Evolutionary conservation across 2,797 vertebrate genomes (phyloP).

Genomic region (Orestias chungarensis): DNA sequence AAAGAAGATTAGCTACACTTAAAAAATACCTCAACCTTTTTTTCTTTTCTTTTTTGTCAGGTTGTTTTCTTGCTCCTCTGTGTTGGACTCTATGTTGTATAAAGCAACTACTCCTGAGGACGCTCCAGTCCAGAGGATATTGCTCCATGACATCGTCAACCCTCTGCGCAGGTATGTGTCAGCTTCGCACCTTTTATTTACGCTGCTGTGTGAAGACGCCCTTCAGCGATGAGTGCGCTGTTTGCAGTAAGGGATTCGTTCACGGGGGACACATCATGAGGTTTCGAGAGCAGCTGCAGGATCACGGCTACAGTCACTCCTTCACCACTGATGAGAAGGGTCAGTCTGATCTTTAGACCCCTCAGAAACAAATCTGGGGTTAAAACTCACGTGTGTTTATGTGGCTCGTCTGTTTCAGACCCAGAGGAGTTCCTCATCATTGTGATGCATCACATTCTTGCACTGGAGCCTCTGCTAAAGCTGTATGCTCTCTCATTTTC

Average conservation of each 20-base stretch:
- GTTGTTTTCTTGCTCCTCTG: conserved; percentile 89
- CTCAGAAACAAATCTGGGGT: not conserved
- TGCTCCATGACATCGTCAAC: conserved; percentile 87
- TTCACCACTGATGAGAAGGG: conserved; percentile 93
- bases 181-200: not conserved
- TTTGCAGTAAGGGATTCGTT: conserved; percentile 85
- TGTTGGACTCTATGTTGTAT: conserved; percentile 89
- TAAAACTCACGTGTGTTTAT: not conserved
- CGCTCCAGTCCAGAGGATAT: conserved; percentile 81
- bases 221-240: not conserved
- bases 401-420: conserved; percentile 74
- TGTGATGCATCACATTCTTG: conserved; percentile 88
- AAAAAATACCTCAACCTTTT: not conserved
- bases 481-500: conserved; percentile 64
- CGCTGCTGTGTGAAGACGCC: not conserved
- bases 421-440: conserved; percentile 92
- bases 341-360: conserved; percentile 38
- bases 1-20: not conserved
- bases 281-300: conserved; percentile 85
- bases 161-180: conserved; percentile 85
- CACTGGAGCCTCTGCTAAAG: conserved; percentile 86
- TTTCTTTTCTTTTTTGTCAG: conserved; percentile 59
- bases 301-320: conserved; percentile 82
- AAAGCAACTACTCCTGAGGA: conserved; percentile 75
- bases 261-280: conserved; percentile 83